A percentile compares a stretch with the other conserved stretches of the same genome.
These are phyloP conservation scores for Calcarius ornatus DNA, from an alignment of 2,113 vertebrate genomes.

Conservation along the genomic window DNA sequence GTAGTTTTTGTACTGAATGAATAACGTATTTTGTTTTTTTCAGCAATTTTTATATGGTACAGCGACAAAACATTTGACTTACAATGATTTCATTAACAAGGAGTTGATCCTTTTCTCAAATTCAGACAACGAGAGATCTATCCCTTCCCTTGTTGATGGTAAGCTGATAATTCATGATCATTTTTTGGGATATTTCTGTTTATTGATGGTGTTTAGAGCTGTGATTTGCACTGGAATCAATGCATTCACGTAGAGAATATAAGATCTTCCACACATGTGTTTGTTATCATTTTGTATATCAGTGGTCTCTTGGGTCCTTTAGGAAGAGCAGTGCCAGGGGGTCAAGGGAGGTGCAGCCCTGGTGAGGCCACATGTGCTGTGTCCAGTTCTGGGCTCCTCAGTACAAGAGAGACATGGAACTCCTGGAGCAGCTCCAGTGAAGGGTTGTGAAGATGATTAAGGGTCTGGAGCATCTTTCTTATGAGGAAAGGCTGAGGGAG, in stretches of 20 bases:
- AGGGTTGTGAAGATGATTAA: too few relatives aligned
- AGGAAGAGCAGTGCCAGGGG: not conserved
- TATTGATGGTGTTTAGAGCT: not conserved
- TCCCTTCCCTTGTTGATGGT: constrained; percentile 98
- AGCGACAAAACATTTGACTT: constrained; percentile 90
- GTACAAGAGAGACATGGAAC: not conserved
- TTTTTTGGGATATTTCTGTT: not conserved
- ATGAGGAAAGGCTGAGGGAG: not conserved
- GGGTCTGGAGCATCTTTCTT: not conserved
- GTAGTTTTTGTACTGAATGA: constrained; percentile 13
- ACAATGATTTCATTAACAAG: constrained; percentile 99
- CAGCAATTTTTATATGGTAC: constrained; percentile 98
- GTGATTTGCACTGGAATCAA: not conserved
- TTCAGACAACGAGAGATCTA: constrained; percentile 97
- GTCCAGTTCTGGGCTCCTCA: not conserved
- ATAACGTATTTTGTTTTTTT: constrained; percentile 46
- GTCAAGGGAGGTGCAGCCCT: not conserved
- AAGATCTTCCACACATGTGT: not conserved
- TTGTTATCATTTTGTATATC: not conserved
- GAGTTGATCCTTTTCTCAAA: constrained; percentile 98
- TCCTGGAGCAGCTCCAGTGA: not conserved
- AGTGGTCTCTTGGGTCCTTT: not conserved
- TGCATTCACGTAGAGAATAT: not conserved
- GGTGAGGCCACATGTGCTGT: not conserved
- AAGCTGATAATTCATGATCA: constrained; percentile 57